Evolutionary conservation across 2,113 vertebrate species (phyloP).

Genomic region (Anhinga anhinga): DNA sequence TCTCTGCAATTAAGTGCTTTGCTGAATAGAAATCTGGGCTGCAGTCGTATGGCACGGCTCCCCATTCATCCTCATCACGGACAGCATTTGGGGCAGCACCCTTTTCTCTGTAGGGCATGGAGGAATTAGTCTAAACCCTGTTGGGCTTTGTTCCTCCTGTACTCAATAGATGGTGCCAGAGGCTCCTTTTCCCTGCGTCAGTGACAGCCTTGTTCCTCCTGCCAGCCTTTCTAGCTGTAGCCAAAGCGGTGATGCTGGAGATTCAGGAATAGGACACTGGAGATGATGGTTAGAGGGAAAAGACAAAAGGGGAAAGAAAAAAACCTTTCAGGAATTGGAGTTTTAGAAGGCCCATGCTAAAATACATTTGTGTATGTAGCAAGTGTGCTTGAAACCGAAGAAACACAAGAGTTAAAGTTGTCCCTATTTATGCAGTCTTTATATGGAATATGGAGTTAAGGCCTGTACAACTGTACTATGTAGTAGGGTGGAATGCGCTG

Average conservation of each 20-base stretch:
- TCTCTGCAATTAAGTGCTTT: neutral
- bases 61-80: neutral
- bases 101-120: neutral
- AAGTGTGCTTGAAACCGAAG: no score
- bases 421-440: neutral
- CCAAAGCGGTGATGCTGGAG: neutral
- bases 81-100: neutral
- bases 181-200: constrained; percentile 25
- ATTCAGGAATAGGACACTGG: neutral
- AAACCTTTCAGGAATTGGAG: no score
- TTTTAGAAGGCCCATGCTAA: no score
- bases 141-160: constrained; percentile 23
- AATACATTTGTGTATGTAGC: no score
- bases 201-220: neutral
- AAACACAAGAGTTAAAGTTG: neutral
- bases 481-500: accelerated
- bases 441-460: neutral
- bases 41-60: accelerated
- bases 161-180: constrained; percentile 66
- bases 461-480: accelerated
- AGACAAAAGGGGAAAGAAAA: neutral
- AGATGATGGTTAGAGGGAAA: neutral
- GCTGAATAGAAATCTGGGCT: neutral
- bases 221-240: neutral
- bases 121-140: neutral